A percentile compares a stretch with the other conserved stretches of the same genome.
phyloP scores from a whole-genome alignment of 2,888 invertebrate species.

The Phragmatobia fuliginosa region DNA sequence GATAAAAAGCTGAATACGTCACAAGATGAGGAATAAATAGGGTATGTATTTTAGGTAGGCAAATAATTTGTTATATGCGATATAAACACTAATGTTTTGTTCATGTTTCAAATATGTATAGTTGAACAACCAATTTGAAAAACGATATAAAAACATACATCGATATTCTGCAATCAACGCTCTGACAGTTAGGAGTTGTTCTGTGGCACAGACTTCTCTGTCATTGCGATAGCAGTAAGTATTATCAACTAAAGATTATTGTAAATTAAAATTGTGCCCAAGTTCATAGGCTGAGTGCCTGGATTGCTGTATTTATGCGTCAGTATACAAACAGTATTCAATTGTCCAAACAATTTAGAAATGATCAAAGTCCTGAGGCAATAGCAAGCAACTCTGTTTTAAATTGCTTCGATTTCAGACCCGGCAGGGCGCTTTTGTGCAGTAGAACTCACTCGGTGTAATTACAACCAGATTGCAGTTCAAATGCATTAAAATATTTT shows the following conservation, averaged over 20 bases:
- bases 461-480: slow-evolving; percentile 25
- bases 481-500: slow-evolving; percentile 11
- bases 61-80: not conserved
- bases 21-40: not conserved
- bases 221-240: not conserved
- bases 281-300: not conserved
- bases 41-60: not conserved
- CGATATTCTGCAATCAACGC: not conserved
- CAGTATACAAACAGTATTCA: slow-evolving; percentile 16
- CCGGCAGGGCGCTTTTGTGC: slow-evolving; percentile 33
- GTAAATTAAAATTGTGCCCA: not conserved
- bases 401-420: slow-evolving; percentile 46
- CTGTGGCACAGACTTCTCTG: no score
- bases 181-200: no score
- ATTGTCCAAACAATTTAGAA: slow-evolving; percentile 16
- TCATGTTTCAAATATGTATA: no score
- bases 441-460: slow-evolving; percentile 28
- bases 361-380: slow-evolving; percentile 3
- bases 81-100: not conserved
- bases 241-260: not conserved
- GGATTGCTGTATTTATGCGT: not conserved
- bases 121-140: not conserved
- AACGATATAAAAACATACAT: not conserved
- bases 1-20: not conserved
- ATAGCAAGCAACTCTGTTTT: slow-evolving; percentile 16